Evolutionary conservation across 2,113 vertebrate species (phyloP), one percentile per base, ranked within the genome.

Genomic region (Taurulus bubalis): DNA sequence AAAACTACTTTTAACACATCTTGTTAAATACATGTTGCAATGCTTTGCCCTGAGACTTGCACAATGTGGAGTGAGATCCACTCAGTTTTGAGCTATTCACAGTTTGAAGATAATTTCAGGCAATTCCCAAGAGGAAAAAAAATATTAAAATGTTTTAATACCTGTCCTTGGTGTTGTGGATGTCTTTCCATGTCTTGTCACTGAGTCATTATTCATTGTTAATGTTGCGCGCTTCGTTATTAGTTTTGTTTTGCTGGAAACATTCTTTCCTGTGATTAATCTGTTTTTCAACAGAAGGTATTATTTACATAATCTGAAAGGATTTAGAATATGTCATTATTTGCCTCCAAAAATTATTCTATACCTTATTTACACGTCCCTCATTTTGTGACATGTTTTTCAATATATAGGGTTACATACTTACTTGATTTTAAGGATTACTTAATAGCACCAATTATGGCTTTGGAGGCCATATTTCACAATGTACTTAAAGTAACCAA

Each of bases 171-270:
- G 20, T 51, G 49, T 51, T 51, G 18, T 32, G 22, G 30, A 73
- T 59, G 73, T 34, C 8, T 71, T 80, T 87, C 75, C 58, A 75
- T 72, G 67, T 73, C 34, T 68, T 79, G 34, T 49, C 56, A 49
- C 53, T 56, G 69, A 84, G 38, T 81, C 36, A 71, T 70, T 47
- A 64, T 70, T 56, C 58, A 56, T 58, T 72, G 30, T 76, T 62
- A 70, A 71, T 71, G 30, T n/a, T 84, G 59, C 36, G 22, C 40
- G 45, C 64, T 22, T 79, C 42, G 24, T 15, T 74, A 36, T 86
- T 22, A 53, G 45, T 38, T 78, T 60, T 63, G 47, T 65, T 75
- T 18, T 36, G 45, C 60, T 79, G 16, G 3, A 77, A 60, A 58
- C 38, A 16, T 42, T 77, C 0, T 30, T 22, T 51, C 71, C 36